phyloP scores from a whole-genome alignment of 1,140 invertebrate species.

The Lethocerus indicus region DNA sequence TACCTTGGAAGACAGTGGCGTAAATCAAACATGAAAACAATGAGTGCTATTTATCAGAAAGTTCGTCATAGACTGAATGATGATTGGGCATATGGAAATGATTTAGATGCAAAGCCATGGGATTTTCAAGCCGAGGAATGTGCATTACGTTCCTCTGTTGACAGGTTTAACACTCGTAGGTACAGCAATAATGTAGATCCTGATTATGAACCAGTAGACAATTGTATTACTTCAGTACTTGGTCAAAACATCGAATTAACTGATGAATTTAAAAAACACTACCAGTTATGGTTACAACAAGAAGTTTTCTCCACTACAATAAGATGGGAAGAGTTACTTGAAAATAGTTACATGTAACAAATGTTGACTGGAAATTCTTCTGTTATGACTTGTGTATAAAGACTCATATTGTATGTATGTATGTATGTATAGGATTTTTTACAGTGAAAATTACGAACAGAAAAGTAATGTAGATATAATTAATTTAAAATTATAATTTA shows the following conservation, averaged over 20 bases:
- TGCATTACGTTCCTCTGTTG: conserved; percentile 78
- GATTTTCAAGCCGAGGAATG: conserved; percentile 98
- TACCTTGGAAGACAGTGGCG: conserved; percentile 98
- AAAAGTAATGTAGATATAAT: no score
- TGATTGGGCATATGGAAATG: conserved; percentile 98
- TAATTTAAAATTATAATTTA: no score
- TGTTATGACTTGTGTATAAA: no score
- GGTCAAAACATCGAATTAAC: conserved; percentile 66
- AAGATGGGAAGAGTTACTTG: conserved; percentile 49
- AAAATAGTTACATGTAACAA: conserved; percentile 6
- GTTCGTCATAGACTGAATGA: conserved; percentile 89
- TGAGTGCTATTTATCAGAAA: conserved; percentile 98
- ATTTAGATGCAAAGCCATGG: conserved; percentile 93
- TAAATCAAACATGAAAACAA: conserved; percentile 99
- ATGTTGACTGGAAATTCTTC: no score
- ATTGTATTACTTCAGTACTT: conserved; percentile 66
- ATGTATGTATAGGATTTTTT: no score
- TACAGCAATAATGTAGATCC: conserved; percentile 37
- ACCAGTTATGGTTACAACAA: conserved; percentile 88
- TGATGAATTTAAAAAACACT: conserved; percentile 91
- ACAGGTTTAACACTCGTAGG: conserved; percentile 86
- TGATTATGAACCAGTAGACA: conserved; percentile 77
- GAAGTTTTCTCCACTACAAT: conserved; percentile 84
- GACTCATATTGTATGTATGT: no score
- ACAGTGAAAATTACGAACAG: no score